Conservation (phyloP, 2,888 invertebrate genomes). For the Thymelicus sylvestris region DNA sequence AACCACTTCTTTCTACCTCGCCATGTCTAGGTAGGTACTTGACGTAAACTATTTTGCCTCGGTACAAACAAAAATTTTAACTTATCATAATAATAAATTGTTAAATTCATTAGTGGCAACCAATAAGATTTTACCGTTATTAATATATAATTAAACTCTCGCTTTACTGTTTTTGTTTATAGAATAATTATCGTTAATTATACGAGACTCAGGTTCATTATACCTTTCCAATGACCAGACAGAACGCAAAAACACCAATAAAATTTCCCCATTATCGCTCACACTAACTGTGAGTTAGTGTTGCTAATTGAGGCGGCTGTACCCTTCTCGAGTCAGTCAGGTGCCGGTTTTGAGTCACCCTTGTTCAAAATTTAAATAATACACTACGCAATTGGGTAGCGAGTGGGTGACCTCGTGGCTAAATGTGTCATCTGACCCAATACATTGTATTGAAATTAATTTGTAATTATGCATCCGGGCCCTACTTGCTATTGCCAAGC, state of each 20-base stretch:
- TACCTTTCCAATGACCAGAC: constrained; percentile 13
- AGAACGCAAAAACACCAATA: constrained; percentile 18
- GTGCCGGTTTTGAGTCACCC: constrained; percentile 47
- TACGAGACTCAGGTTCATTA: neutral
- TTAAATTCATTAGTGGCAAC: neutral
- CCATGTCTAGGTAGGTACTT: neutral
- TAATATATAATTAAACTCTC: constrained; percentile 18
- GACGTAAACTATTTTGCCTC: no score
- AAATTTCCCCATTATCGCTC: constrained; percentile 42
- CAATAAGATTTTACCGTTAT: neutral
- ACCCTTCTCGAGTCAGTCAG: constrained; percentile 39
- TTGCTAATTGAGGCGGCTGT: constrained; percentile 50
- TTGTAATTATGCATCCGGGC: constrained; percentile 61
- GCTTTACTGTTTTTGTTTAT: constrained; percentile 8
- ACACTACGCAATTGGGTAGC: constrained; percentile 64
- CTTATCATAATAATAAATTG: neutral
- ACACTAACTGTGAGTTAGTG: constrained; percentile 49
- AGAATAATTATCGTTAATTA: constrained; percentile 4
- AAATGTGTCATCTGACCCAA: constrained; percentile 51
- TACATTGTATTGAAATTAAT: constrained; percentile 50
- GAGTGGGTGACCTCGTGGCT: constrained; percentile 50
- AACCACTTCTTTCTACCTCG: neutral
- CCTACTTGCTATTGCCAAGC: constrained; percentile 51
- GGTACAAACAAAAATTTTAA: neutral
- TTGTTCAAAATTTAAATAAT: constrained; percentile 53